Percentiles rank a stretch among this genome's conserved stretches.
These are phyloP conservation scores for Eretmodus cyanostictus DNA, from an alignment of 2,113 vertebrate genomes.

Conservation along the genomic window DNA sequence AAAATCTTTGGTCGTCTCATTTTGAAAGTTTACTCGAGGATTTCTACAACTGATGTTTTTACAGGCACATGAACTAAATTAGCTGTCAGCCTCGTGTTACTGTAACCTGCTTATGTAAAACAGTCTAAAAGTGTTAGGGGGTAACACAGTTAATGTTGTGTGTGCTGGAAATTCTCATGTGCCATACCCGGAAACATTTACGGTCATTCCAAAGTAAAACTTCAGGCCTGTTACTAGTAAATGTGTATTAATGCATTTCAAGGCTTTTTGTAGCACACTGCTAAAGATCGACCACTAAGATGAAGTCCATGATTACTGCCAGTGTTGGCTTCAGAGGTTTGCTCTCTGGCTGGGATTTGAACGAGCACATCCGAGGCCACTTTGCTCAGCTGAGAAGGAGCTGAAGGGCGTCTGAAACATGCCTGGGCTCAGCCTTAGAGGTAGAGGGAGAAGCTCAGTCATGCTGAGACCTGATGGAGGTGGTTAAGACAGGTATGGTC, in stretches of 20 bases:
- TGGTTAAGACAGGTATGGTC: not conserved
- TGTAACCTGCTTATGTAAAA: not conserved
- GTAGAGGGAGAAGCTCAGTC: not conserved
- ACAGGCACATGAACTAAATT: not conserved
- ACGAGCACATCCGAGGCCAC: not conserved
- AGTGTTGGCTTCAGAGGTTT: not conserved
- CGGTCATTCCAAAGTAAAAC: not conserved
- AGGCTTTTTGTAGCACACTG: rapidly evolving
- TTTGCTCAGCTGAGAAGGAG: not conserved
- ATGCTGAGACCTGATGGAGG: not conserved
- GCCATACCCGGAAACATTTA: not conserved
- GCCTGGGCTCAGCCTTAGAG: rapidly evolving
- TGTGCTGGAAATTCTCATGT: not conserved
- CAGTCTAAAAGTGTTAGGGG: not conserved
- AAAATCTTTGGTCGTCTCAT: not conserved
- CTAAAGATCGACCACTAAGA: not conserved
- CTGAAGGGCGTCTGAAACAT: not conserved
- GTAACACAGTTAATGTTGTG: not conserved
- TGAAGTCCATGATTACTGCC: not conserved
- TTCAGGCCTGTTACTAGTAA: not conserved
- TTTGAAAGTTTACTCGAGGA: not conserved
- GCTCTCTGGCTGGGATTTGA: not conserved
- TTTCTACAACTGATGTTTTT: not conserved
- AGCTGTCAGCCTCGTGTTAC: not conserved
- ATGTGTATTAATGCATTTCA: not conserved